Evolutionary conservation across 2,113 vertebrate genomes (phyloP), one percentile per base, ranked within the genome.

Genomic region (Pavo muticus): DNA sequence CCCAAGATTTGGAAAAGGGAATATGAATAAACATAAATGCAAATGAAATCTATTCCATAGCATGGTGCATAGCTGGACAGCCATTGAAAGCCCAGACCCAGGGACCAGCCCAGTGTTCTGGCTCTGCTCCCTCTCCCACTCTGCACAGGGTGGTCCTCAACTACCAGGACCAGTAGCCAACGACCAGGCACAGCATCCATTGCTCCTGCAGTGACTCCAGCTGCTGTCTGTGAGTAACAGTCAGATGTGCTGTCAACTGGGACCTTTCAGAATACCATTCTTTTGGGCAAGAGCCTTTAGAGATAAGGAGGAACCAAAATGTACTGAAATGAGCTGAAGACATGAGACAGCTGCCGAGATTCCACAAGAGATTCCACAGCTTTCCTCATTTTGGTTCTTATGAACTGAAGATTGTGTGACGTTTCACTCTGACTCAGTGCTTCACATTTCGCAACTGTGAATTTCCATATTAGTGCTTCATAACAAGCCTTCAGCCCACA

Each of bases 221-320:
- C 24, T 52, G 32, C 29, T 10, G 35, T 54, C 56, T 23, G 20
- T 19, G 50, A 77, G 24, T 54, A 37, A 11, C 39, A 68, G 67
- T 84, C 35, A 60, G 48, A 32, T 3, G 7, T 40, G 39, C 54
- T 14, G 45, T 0, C 3, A 54, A 40, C 3, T 0, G 2, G 60
- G 52, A 73, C 17, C 11, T 56, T 21, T 67, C 21, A 21, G 42
- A 67, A 67, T 14, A 61, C 73, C 57, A 14, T 42, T 75, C 74
- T 71, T 87, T 54, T 32, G 19, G 45, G 18, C 20, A 54, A 75
- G 50, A 64, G 52, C 29, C 78, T 18, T 39, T 56, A 52, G 6
- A 78, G 6, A 40, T 15, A 11, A 42, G 47, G 23, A 76, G 82
- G 59, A 87, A 83, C 20, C 13, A 42, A 61, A 59, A 32, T 9